phyloP scores from a whole-genome alignment of 2,888 invertebrate species.

The Latheticus oryzae region DNA sequence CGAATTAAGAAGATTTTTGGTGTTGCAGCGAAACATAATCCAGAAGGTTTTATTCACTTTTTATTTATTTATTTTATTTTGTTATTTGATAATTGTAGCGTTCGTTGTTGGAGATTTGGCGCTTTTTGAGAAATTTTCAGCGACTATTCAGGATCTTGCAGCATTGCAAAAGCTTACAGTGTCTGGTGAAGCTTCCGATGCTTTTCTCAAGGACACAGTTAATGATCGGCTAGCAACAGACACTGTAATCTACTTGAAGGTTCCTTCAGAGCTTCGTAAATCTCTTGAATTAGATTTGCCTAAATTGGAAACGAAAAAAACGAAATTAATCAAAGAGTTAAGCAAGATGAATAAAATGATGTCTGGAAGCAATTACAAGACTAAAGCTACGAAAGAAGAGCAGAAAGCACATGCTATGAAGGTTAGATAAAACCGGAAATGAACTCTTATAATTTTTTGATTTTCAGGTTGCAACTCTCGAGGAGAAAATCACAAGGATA shows the following conservation, averaged over 20 bases:
- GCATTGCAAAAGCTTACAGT: conserved; percentile 50
- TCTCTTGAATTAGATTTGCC: conserved; percentile 54
- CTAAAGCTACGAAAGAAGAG: conserved; percentile 54
- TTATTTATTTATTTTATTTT: conserved; percentile 4
- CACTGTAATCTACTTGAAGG: conserved; percentile 54
- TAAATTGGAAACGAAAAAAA: conserved; percentile 58
- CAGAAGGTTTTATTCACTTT: conserved; percentile 53
- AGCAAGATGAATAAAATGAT: conserved; percentile 58
- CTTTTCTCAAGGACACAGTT: conserved; percentile 37
- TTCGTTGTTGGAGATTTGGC: conserved; percentile 43
- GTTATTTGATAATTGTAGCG: conserved; percentile 44
- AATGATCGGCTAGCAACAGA: conserved; percentile 54
- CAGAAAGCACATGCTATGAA: conserved; percentile 58
- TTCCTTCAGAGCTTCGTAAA: conserved; percentile 57
- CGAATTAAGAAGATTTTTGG: conserved; percentile 62
- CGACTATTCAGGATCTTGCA: conserved; percentile 56
- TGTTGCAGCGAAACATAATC: conserved; percentile 58
- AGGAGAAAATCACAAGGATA: conserved; percentile 37
- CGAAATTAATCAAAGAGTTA: conserved; percentile 59
- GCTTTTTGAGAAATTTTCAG: conserved; percentile 42
- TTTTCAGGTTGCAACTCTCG: conserved; percentile 28
- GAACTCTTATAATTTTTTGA: conserved; percentile 14
- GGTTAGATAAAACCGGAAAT: conserved; percentile 49
- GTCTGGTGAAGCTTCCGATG: conserved; percentile 45
- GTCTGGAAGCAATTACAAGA: conserved; percentile 54